Percentiles rank a stretch among this genome's conserved stretches.
These are phyloP conservation scores for Temnothorax nylanderi DNA, from an alignment of 1,140 invertebrate species.

Conservation along the genomic window DNA sequence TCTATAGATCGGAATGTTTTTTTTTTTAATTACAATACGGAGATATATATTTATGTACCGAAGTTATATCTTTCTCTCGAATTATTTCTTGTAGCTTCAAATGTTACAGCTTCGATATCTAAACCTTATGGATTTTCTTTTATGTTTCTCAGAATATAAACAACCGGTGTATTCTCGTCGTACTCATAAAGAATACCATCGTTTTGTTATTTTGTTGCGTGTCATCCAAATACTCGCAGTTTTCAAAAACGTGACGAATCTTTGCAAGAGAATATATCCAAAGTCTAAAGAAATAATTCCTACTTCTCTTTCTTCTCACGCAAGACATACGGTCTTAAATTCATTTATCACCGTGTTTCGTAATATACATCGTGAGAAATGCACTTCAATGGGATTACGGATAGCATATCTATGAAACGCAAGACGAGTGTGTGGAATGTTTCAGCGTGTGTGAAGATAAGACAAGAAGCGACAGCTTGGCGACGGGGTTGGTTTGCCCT, in stretches of 20 bases:
- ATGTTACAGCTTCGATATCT: not conserved
- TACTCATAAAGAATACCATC: too few species aligned
- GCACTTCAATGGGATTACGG: constrained; percentile 24
- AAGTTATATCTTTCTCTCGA: not conserved
- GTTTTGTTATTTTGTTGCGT: not conserved
- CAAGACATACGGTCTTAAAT: not conserved
- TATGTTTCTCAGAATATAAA: not conserved
- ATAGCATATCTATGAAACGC: constrained; percentile 61
- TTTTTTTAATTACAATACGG: not conserved
- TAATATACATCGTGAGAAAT: constrained; percentile 58
- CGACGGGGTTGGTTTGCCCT: constrained; percentile 41
- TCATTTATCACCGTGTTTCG: constrained; percentile 6
- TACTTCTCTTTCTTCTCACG: not conserved
- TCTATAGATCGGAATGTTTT: not conserved
- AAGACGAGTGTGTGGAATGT: constrained; percentile 56
- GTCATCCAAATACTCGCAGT: not conserved
- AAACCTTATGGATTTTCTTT: not conserved
- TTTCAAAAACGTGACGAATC: not conserved
- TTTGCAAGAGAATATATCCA: not conserved
- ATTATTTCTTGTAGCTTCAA: not conserved
- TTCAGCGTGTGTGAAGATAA: constrained; percentile 63
- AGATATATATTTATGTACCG: not conserved
- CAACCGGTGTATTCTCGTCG: not conserved
- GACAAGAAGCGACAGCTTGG: constrained; percentile 54
- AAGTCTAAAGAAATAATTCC: constrained; percentile 1